Base-by-base conservation (phyloP, 2,797 vertebrate species). In the Urosaurus nigricauda region DNA sequence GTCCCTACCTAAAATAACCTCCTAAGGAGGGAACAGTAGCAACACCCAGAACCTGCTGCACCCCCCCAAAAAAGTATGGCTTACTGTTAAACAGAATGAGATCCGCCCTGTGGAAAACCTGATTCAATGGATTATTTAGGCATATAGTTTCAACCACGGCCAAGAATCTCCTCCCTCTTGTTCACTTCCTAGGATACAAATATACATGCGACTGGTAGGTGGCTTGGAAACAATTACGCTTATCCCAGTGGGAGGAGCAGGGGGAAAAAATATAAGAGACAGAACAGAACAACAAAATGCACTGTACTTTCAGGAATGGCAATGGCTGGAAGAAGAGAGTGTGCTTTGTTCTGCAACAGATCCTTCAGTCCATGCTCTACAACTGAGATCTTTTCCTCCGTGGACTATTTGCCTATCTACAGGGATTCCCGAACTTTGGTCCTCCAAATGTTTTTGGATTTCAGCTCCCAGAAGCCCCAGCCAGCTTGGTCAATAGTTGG, bases 151-250 rank as follows among this genome's bases (percentile, higher is more conserved):
- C 89, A 96, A 91, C 17, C 21, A 3, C 92, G 2, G 91, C 83
- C 90, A 95, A 96, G 93, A 95, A 95, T 85, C 94, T 90, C 96
- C 93, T 93, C 94, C 93, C 91, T 91, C 93, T 86, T 83, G 94
- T 95, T 89, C 96, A 95, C 96, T 96, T 96, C 96, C 95, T 95
- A 96, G 95, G 95, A 97, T 90, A 94, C 92, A 94, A 90, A 93
- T 91, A 94, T 90, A 93, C 93, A 91, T 82, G 93, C 95, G 94
- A 94, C 83, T 90, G 93, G 91, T 95, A 94, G 95, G 93, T 96
- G 78, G 6, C 29, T 14, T 65, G 93, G 94, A 95, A 97, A 96
- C 92, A 89, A 94, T 94, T 94, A 91, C 93, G 88, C 89, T 71
- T 92, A 92, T 93, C 88, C 89, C 91, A 92, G 83, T 79, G 91